Conservation (phyloP, 2,797 vertebrate genomes). For the Leptoclinus maculatus region DNA sequence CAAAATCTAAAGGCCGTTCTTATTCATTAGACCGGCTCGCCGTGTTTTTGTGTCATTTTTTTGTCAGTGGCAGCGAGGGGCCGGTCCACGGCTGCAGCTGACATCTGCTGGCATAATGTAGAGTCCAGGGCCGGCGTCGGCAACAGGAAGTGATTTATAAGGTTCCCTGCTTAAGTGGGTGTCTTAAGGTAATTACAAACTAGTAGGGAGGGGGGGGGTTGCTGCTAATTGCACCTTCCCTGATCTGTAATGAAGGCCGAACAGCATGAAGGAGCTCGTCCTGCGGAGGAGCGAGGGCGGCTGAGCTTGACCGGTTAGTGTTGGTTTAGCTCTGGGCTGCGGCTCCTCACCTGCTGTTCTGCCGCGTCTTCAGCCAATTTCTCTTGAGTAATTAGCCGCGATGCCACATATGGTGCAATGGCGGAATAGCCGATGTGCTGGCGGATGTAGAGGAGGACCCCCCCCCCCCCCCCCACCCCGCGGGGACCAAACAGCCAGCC, state of each 20-base stretch:
- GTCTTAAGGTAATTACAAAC: slow-evolving; percentile 84
- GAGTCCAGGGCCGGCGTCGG: slow-evolving; percentile 55
- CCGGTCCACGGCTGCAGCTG: slow-evolving; percentile 62
- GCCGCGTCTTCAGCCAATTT: slow-evolving; percentile 73
- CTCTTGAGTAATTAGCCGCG: slow-evolving; percentile 79
- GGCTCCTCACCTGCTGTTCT: slow-evolving; percentile 78
- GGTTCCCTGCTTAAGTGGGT: slow-evolving; percentile 77
- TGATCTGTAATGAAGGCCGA: slow-evolving; percentile 82
- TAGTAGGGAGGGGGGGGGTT: slow-evolving; percentile 61
- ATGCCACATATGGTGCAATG: slow-evolving; percentile 76
- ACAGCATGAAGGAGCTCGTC: slow-evolving; percentile 73
- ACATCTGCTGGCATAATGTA: slow-evolving; percentile 78
- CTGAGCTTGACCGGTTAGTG: slow-evolving; percentile 78
- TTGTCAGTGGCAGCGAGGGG: slow-evolving; percentile 57
- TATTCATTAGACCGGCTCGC: slow-evolving; percentile 72
- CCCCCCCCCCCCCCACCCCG: not conserved
- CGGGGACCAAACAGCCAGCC: slow-evolving; percentile 58
- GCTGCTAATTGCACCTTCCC: slow-evolving; percentile 81
- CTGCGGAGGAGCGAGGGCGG: slow-evolving; percentile 61
- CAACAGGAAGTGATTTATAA: slow-evolving; percentile 79
- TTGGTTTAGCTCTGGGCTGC: slow-evolving; percentile 79
- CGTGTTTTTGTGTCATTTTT: slow-evolving; percentile 48
- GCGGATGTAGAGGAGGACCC: slow-evolving; percentile 42
- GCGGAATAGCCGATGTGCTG: slow-evolving; percentile 56
- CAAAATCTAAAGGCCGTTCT: slow-evolving; percentile 63